Percentiles rank a stretch among this genome's conserved stretches.
These are phyloP conservation scores for Anthopleura sola DNA, from an alignment of 64 coral and sea anemone species.

Conservation along the genomic window DNA sequence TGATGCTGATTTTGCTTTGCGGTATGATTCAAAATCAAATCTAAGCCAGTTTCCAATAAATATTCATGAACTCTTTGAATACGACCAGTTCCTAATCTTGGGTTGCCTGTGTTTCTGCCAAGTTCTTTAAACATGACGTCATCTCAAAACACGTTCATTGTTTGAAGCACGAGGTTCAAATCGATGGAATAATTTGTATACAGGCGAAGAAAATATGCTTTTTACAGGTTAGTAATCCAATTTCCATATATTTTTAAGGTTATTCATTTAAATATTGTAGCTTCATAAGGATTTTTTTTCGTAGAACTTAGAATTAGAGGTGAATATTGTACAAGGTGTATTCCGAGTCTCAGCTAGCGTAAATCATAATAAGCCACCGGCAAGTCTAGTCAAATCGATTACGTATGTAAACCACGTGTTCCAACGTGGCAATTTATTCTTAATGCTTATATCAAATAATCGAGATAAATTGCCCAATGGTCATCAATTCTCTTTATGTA, in stretches of 20 bases:
- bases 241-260: background rate
- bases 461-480: background rate
- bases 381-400: background rate
- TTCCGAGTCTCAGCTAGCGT: no score
- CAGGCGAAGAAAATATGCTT: background rate
- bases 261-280: background rate
- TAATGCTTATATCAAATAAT: constrained; percentile 9
- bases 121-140: constrained; percentile 13
- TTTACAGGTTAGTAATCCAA: background rate
- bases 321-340: background rate
- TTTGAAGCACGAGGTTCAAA: background rate
- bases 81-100: background rate
- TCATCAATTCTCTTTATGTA: background rate
- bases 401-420: constrained; percentile 5
- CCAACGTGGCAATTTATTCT: background rate
- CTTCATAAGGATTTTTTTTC: background rate
- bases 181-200: background rate
- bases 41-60: no score
- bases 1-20: no score
- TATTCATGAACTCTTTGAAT: no score
- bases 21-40: no score
- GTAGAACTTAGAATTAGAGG: background rate
- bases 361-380: background rate
- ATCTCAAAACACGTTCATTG: background rate
- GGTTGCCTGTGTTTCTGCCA: background rate